These are phyloP conservation scores for Hippocampus kuda DNA, from an alignment of 2,797 vertebrate genomes.

Conservation along the genomic window DNA sequence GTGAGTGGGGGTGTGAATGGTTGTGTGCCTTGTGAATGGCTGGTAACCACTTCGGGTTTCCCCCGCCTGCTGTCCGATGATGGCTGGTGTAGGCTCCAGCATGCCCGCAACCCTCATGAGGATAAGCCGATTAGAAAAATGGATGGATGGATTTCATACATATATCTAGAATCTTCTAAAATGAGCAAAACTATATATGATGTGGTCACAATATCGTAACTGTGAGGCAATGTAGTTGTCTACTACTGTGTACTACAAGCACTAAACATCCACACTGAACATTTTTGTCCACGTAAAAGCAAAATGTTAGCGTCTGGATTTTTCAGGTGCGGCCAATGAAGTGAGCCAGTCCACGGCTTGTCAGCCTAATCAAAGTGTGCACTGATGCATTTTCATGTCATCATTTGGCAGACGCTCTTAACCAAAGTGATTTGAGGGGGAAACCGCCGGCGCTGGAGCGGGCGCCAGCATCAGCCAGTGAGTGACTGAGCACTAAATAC, in stretches of 20 bases:
- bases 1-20: no score
- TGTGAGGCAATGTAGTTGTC: neutral
- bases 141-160: no score
- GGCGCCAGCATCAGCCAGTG: neutral
- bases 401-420: neutral
- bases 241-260: neutral
- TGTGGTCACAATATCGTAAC: neutral
- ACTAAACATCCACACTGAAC: neutral
- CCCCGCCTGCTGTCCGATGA: no score
- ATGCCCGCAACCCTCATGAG: no score
- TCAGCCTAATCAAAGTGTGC: neutral
- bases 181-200: neutral
- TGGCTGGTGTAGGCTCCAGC: no score
- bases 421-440: conserved; percentile 1
- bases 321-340: neutral
- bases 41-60: no score
- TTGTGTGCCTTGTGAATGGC: no score
- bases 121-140: no score
- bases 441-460: neutral
- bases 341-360: neutral
- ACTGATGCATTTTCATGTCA: conserved; percentile 5
- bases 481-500: neutral
- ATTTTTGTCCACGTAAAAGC: neutral
- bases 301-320: neutral
- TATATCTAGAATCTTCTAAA: no score